These are phyloP conservation scores for Cynopterus sphinx DNA, from an alignment of 2,797 vertebrate genomes.

Conservation along the genomic window DNA sequence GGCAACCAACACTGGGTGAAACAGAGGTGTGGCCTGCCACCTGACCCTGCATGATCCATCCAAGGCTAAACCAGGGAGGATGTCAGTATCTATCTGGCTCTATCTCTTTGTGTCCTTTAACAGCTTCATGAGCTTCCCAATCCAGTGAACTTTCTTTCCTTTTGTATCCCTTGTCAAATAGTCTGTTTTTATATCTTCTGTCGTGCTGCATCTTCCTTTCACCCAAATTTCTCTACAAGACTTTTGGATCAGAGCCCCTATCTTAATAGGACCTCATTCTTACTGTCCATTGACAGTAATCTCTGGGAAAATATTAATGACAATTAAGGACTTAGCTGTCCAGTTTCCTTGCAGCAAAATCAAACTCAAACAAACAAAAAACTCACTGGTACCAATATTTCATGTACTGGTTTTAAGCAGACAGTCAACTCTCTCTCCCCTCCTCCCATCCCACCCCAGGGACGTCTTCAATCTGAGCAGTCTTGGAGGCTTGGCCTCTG, in stretches of 20 bases:
- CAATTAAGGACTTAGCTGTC: background rate
- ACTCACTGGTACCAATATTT: background rate
- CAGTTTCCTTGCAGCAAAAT: background rate
- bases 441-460: no score
- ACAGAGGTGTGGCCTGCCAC: background rate
- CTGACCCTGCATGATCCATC: rapidly evolving
- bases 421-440: background rate
- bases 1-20: rapidly evolving
- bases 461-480: background rate
- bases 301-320: background rate
- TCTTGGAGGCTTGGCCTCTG: background rate
- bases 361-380: slow-evolving; percentile 1
- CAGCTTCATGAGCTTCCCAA: background rate
- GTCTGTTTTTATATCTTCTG: background rate
- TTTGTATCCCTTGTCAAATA: background rate
- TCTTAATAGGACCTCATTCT: background rate
- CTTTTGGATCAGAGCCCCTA: background rate
- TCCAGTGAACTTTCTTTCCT: background rate
- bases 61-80: background rate
- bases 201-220: background rate
- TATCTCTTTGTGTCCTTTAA: background rate
- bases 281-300: background rate
- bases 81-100: rapidly evolving
- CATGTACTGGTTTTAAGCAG: background rate
- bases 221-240: background rate